These are phyloP conservation scores for Agelas oroides DNA, from an alignment of 37 sponge, comb jelly and placozoan species.

Conservation along the genomic window DNA sequence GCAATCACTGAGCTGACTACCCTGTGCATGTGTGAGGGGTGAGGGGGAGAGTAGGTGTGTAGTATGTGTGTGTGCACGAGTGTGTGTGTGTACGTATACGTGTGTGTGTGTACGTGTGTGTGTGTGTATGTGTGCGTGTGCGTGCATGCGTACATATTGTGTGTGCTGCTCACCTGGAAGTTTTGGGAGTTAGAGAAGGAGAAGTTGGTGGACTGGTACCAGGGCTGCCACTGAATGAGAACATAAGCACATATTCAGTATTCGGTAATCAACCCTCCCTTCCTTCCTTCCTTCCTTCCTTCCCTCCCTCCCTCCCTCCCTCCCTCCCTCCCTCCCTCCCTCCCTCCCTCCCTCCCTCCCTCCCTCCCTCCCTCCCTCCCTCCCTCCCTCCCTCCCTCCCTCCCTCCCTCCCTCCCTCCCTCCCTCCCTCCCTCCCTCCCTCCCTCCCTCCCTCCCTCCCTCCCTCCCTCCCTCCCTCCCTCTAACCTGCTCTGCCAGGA, in stretches of 20 bases:
- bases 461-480: too few relatives aligned
- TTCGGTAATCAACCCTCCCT: too few relatives aligned
- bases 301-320: too few relatives aligned
- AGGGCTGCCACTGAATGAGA: neutral
- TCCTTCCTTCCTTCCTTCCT: too few relatives aligned
- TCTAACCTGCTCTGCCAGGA: slow-evolving; percentile 39
- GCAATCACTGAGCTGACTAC: slow-evolving; percentile 20
- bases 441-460: too few relatives aligned
- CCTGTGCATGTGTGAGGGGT: neutral
- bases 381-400: too few relatives aligned
- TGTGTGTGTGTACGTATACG: neutral
- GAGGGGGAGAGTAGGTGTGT: too few relatives aligned
- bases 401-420: neutral
- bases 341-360: too few relatives aligned
- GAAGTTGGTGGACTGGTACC: slow-evolving; percentile 60
- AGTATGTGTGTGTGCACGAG: neutral
- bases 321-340: too few relatives aligned
- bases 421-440: too few relatives aligned
- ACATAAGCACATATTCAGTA: too few relatives aligned
- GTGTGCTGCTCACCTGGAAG: slow-evolving; percentile 43
- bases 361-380: too few relatives aligned
- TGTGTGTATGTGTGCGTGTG: slow-evolving; percentile 1
- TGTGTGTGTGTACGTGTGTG: neutral
- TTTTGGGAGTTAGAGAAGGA: slow-evolving; percentile 44
- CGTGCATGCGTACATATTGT: neutral